Evolutionary conservation across 2,888 invertebrate genomes (phyloP), one percentile per base, ranked within the genome.

Genomic region (Ophioninae sp.): DNA sequence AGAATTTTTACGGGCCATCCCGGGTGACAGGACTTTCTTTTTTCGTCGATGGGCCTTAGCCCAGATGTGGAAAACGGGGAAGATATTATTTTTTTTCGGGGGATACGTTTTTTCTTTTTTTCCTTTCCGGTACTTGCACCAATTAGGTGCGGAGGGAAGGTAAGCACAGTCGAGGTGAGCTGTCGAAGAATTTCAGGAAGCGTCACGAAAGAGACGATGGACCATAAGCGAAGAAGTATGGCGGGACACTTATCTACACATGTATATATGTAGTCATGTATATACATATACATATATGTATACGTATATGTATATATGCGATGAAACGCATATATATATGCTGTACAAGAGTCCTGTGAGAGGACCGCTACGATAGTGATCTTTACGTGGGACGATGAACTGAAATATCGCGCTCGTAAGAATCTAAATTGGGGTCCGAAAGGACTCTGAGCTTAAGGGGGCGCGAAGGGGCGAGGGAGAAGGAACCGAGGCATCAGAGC

Each of bases 371-470:
- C 87, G 89, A 89, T 89, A 88, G 87, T 88, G 87, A 90, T 90
- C 90, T 91, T 88, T 84, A 86, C 87, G 88, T 89, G 88, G 87
- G 87, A 85, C 89, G 88, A 88, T 88, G 87, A 85, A 89, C 88
- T 90, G 90, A 90, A 91, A 92, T 91, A 91, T 91, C 89, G 89
- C 87, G 88, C 90, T 90, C 90, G 91, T 92, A 92, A 92, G 92
- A 91, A 90, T 88, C 90, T 90, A 91, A 91, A 91, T 91, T 91
- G 91, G 91, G 89, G 87, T 89, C 88, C 87, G 87, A 73, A 76
- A 84, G 85, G 85, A 82, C 74, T 68, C 74, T 22, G 79, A 85
- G 81, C 78, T 61, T 85, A 86, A 88, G 87, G n/a, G 20, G 65
- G 39, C 39, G 39, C 44, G 30, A n/a, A 44, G 63, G 39, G 51